Base-by-base conservation (phyloP, 2,113 vertebrate genomes). In the Xyrauchen texanus region DNA sequence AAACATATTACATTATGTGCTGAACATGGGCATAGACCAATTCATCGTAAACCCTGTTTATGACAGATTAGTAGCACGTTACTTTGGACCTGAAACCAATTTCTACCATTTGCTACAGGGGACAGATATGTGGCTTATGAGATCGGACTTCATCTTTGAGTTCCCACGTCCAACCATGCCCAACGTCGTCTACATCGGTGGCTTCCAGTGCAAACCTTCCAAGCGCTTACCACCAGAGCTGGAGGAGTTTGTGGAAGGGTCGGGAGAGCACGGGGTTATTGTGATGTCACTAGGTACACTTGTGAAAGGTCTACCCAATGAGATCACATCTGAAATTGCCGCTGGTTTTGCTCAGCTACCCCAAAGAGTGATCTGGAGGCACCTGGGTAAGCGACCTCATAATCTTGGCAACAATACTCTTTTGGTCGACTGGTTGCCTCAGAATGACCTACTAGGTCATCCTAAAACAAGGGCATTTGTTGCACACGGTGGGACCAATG, bases 391-490 rank as follows among this genome's bases (percentile, higher is more conserved):
- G 13, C 55, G 21, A 0, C 92, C 92, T 0, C 13, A 61, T 4
- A 91, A 89, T 34, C 15, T 92, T 76, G 91, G 90, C 1, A 90
- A 90, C 84, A 93, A 93, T 82, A 93, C 91, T 7, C 81, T 90
- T 0, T 80, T 93, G 52, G 75, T 91, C 9, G 80, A 91, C 0
- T 93, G 91, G 91, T 46, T 93, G 64, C 91, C 92, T 4, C 92
- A 93, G 84, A 92, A 91, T 3, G 91, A 93, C 82, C 83, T 93
- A 6, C 53, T 93, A 51, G 93, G 91, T n/a, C 91, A 93, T 57
- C 87, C 90, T 0, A 92, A 92, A 78, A 69, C 86, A 9, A 85
- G 81, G 82, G 88, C 86, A 51, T 93, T 93, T 12, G 88, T 93
- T 4, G 81, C 88, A 5, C 92, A 93, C 0, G 88, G 92, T 3